Percentiles rank a stretch among this genome's conserved stretches.
These are phyloP conservation scores for Toxotes lorentzi DNA, from an alignment of 2,797 vertebrate species.

Conservation along the genomic window DNA sequence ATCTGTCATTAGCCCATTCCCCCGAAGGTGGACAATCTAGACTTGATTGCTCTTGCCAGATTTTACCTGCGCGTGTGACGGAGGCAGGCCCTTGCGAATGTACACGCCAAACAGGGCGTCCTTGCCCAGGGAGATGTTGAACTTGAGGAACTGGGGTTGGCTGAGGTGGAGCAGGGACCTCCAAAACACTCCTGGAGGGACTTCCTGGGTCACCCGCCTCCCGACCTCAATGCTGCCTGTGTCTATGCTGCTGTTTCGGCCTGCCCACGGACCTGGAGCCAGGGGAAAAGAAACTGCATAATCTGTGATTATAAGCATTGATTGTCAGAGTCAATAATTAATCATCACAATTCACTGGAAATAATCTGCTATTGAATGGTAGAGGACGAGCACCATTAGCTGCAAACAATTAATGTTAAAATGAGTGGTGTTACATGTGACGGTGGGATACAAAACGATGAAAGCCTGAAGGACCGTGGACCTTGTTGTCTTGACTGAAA, in stretches of 20 bases:
- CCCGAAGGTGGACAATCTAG: slow-evolving; percentile 3
- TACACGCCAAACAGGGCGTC: slow-evolving; percentile 98
- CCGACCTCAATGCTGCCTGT: slow-evolving; percentile 94
- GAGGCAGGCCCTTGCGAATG: slow-evolving; percentile 97
- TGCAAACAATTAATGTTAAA: slow-evolving; percentile 42
- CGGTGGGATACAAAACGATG: slow-evolving; percentile 41
- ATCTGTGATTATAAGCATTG: slow-evolving; percentile 70
- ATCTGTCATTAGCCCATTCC: slow-evolving; percentile 17
- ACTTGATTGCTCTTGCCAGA: background rate
- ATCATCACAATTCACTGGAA: slow-evolving; percentile 63
- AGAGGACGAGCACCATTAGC: slow-evolving; percentile 51
- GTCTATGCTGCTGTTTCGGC: slow-evolving; percentile 97
- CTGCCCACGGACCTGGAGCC: slow-evolving; percentile 88
- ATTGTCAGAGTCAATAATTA: slow-evolving; percentile 63
- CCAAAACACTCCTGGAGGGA: slow-evolving; percentile 96
- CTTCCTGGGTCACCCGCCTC: slow-evolving; percentile 93
- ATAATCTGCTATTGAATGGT: slow-evolving; percentile 38
- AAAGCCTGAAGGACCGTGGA: slow-evolving; percentile 36
- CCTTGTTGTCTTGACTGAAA: slow-evolving; percentile 58
- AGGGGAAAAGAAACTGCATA: slow-evolving; percentile 72
- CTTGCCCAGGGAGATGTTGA: slow-evolving; percentile 99
- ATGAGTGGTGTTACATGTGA: slow-evolving; percentile 28
- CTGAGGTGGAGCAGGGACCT: slow-evolving; percentile 96
- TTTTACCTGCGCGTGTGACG: slow-evolving; percentile 96
- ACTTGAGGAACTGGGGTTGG: slow-evolving; percentile 98